phyloP scores from a whole-genome alignment of 2,797 vertebrate species.

The Xiphophorus birchmanni region DNA sequence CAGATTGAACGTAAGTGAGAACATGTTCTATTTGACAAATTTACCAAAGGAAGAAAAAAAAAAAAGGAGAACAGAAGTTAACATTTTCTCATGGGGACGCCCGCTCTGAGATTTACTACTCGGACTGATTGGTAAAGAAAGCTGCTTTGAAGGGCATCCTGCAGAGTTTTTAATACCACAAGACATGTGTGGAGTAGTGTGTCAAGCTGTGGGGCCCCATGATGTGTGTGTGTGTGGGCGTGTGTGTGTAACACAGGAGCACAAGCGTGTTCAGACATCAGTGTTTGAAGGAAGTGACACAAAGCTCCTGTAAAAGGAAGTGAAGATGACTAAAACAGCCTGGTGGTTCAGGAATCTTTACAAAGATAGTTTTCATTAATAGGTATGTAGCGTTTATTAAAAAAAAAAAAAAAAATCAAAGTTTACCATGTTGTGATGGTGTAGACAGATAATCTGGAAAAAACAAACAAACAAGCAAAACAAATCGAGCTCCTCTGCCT shows the following conservation, averaged over 20 bases:
- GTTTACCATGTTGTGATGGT: no score
- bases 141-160: neutral
- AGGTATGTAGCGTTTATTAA: no score
- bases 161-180: conserved; percentile 3
- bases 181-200: neutral
- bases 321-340: neutral
- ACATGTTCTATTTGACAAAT: conserved; percentile 40
- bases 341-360: neutral
- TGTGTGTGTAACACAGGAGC: neutral
- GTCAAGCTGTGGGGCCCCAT: neutral
- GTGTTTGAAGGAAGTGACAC: neutral
- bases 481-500: no score
- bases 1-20: neutral
- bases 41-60: neutral
- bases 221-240: neutral
- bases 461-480: no score
- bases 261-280: neutral
- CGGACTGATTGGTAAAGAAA: neutral
- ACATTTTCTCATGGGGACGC: conserved; percentile 1
- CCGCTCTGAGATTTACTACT: neutral
- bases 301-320: neutral
- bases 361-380: neutral
- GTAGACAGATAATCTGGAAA: no score
- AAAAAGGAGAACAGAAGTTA: neutral
- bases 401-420: no score